Base-by-base conservation (phyloP, 2,113 vertebrate genomes). In the Semicossyphus pulcher region DNA sequence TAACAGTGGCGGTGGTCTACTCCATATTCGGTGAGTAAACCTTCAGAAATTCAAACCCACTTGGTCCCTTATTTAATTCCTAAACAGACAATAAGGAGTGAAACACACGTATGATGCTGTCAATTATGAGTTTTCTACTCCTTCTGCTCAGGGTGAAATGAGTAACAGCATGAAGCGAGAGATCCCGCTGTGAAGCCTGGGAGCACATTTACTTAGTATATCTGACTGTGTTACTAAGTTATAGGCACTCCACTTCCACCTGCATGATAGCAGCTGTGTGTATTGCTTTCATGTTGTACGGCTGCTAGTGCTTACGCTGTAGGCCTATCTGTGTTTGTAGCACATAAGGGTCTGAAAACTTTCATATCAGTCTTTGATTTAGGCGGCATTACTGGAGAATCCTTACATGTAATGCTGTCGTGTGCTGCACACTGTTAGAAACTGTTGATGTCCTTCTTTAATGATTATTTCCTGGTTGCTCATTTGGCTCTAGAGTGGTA, bases 21-120 rank as follows among this genome's bases (percentile, higher is more conserved):
- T 78, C 75, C 10, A 16, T 95, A 32, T 93, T 94, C 72, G 94
- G 92, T 94, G 85, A 93, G 93, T 86, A 9, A 44, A 63, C 64
- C 32, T 20, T 2, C 45, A 36, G 0, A 16, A 58, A 45, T 31
- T 48, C 15, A 49, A 62, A 34, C 5, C 1, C 4, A 48, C 47
- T 23, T 52, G 41, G 4, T 10, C 7, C n/a, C n/a, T n/a, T 21
- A 8, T 31, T n/a, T 18, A 10, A 63, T 37, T 31, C 3, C 7
- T 20, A 7, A 39, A 72, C 29, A 29, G 42, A 16, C 2, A 15
- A 53, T 32, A 64, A n/a, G 42, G 7, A 57, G 31, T 41, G 41
- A 67, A 45, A 37, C 61, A 36, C n/a, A 16, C 21, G 36, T 47
- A 39, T 23, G 56, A 45, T 16, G 23, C 42, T 60, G 25, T 77